Base-by-base conservation (phyloP, 2,888 invertebrate species). In the Cheilosia soror region DNA sequence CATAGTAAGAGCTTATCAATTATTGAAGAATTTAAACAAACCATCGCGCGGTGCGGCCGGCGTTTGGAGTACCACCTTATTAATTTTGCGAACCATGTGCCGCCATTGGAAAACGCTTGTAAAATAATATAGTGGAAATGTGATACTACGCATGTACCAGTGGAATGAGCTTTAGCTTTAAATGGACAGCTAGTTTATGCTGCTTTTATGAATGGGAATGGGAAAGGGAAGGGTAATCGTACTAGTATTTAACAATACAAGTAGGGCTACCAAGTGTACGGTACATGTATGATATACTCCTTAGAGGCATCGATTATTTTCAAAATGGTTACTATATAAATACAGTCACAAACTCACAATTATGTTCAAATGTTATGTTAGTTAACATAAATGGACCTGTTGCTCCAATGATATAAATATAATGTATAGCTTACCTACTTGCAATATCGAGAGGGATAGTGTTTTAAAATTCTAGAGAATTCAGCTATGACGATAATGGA, bases 11-110 rank as follows among this genome's bases (percentile, higher is more conserved):
- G 2, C 15, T 44, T 15, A 47, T 20, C n/a, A 20, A 47, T 47
- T 47, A 47, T 47, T 47, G 7, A 47, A 4, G 7, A 20, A 47
- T 20, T 37, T 5, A 47, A 47, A 7, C 7, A 63, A 49, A 69
- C 57, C 73, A 68, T 49, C 31, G 6, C 5, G 44, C 13, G 6
- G 33, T 5, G 6, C 33, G 33, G 5, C n/a, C 33, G 33, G 5
- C n/a, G 20, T 20, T 47, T 20, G 47, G 20, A 7, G 20, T 15
- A 44, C 5, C 15, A 13, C 4, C 5, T 44, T 13, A 44, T 44
- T 44, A 44, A 44, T 44, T 3, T 7, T n/a, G 55, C 31, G n/a
- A n/a, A 68, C 66, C 73, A 83, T 78, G 83, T 68, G 78, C 55
- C 33, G n/a, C 40, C 53, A 29, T 40, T 72, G 68, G 33, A 75